Percentiles rank a stretch among this genome's conserved stretches.
phyloP scores from a whole-genome alignment of 2,113 vertebrate species.

The Synodontis membranacea region DNA sequence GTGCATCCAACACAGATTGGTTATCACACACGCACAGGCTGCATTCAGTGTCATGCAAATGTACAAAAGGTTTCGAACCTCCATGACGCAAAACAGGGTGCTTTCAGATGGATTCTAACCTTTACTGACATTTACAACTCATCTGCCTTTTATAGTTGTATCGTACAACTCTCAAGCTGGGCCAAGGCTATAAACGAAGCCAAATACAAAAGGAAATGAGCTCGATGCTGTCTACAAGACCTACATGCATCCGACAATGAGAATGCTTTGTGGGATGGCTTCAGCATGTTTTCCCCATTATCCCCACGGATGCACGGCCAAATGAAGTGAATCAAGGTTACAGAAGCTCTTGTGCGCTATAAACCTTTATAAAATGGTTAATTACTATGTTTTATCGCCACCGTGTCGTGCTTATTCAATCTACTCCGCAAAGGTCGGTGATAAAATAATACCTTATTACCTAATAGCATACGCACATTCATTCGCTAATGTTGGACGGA shows the following conservation, averaged over 20 bases:
- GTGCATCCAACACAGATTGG: neutral
- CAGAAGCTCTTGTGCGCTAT: neutral
- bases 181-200: constrained; percentile 58
- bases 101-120: constrained; percentile 43
- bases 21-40: constrained; percentile 1
- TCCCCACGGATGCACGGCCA: constrained; percentile 13
- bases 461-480: neutral
- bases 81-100: constrained; percentile 47
- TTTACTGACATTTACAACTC: constrained; percentile 60
- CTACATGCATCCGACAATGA: constrained; percentile 39
- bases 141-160: constrained; percentile 66
- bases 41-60: constrained; percentile 47
- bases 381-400: constrained; percentile 1
- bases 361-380: neutral
- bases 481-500: neutral
- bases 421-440: neutral
- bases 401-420: neutral
- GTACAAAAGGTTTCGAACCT: constrained; percentile 13
- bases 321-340: constrained; percentile 42
- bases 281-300: constrained; percentile 48
- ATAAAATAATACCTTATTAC: neutral
- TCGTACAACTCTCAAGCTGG: constrained; percentile 50
- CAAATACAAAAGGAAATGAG: constrained; percentile 48
- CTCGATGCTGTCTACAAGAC: constrained; percentile 46
- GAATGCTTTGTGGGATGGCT: constrained; percentile 41